Percentiles rank a stretch among this genome's conserved stretches.
phyloP scores from a whole-genome alignment of 2,888 invertebrate species.

The Pristionchus arcanus region DNA sequence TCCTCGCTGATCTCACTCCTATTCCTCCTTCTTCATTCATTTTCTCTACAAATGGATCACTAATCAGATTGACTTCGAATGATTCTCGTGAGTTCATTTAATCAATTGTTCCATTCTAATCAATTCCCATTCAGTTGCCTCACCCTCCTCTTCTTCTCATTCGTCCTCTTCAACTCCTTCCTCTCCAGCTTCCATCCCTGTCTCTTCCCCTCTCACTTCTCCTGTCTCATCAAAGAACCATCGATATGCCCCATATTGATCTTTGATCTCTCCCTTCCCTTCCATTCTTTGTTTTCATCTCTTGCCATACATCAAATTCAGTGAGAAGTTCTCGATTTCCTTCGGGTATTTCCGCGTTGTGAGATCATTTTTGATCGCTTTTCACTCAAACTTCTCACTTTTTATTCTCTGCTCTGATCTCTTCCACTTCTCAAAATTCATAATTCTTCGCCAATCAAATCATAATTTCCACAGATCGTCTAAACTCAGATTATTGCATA shows the following conservation, averaged over 20 bases:
- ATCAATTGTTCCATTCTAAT: background rate
- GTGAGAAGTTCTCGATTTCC: constrained; percentile 5
- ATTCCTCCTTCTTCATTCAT: constrained; percentile 41
- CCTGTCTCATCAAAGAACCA: background rate
- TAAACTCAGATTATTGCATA: constrained; percentile 10
- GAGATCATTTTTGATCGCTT: background rate
- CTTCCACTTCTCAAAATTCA: background rate
- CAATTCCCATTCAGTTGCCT: background rate
- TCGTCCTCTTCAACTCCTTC: constrained; percentile 36
- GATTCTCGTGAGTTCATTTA: constrained; percentile 32
- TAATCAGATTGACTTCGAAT: background rate
- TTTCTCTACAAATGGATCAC: background rate
- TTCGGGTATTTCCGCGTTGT: background rate
- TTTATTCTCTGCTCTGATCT: background rate
- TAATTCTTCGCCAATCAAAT: background rate
- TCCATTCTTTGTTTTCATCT: background rate
- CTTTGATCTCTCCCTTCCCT: constrained; percentile 22
- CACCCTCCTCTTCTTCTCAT: constrained; percentile 5
- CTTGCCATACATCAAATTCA: background rate
- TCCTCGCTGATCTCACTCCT: background rate
- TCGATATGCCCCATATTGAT: constrained; percentile 42
- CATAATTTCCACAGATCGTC: background rate
- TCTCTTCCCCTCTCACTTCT: background rate
- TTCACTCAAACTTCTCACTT: constrained; percentile 13
- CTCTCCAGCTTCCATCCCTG: constrained; percentile 6